Evolutionary conservation across 2,888 invertebrate species (phyloP).

Genomic region (Electrophaes corylata): DNA sequence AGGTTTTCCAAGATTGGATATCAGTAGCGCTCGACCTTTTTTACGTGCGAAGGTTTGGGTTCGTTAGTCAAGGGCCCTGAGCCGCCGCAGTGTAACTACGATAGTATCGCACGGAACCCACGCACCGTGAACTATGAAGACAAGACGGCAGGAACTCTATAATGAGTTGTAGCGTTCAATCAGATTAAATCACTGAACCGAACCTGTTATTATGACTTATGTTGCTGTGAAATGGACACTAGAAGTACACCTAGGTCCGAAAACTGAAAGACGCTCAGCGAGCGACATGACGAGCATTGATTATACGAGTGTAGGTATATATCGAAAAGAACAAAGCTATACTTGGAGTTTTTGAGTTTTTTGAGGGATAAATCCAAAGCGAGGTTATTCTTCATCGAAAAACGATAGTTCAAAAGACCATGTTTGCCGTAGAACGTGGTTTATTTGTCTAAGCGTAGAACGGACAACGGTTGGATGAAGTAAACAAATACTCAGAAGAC

Average conservation of each 20-base stretch:
- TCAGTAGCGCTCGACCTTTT: not conserved
- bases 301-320: no score
- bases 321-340: not conserved
- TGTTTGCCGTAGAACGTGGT: no score
- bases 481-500: no score
- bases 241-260: not conserved
- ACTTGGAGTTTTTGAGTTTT: not conserved
- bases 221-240: not conserved
- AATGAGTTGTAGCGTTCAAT: not conserved
- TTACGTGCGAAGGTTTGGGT: slow-evolving; percentile 7
- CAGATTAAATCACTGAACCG: not conserved
- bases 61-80: slow-evolving; percentile 21
- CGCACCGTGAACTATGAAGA: slow-evolving; percentile 22
- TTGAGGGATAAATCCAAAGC: not conserved
- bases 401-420: not conserved
- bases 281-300: no score
- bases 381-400: not conserved
- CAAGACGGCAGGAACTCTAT: not conserved
- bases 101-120: slow-evolving; percentile 26
- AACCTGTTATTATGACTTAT: not conserved
- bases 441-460: no score
- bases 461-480: no score
- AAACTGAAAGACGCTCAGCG: not conserved
- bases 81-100: slow-evolving; percentile 28
- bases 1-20: no score